Evolutionary conservation across 37 sponge, comb jelly and placozoan species (phyloP), one percentile per base, ranked within the genome.

Genomic region (Ephydatia muelleri): DNA sequence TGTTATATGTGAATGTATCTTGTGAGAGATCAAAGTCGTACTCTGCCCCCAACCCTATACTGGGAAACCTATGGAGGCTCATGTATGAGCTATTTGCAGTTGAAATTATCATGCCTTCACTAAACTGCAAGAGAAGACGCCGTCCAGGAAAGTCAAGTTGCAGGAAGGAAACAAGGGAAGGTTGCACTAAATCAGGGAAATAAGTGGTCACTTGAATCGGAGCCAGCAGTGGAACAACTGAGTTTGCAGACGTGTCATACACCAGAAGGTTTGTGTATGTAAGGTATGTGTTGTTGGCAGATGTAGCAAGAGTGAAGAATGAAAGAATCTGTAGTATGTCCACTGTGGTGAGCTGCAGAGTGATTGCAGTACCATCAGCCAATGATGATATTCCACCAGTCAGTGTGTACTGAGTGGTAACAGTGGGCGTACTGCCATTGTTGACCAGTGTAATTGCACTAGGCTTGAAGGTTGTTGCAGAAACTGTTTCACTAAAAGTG

Each of bases 401-500:
- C 65, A 95, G 43, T 16, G 65, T 86, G 75, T 86, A 95, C 12
- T 38, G 40, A 12, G 71, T 36, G 29, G 67, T 57, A 36, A n/a
- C 47, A 49, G 39, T 70, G 2, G 80, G 49, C 28, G 80, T n/a
- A 36, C 57, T 43, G 26, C 27, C 36, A n/a, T 26, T 78, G 65
- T 88, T 84, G 13, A 75, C 77, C 2, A 96, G 22, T 21, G 92
- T 94, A 2, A 96, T 32, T 28, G 81, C 86, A 28, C 36, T 28
- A 3, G 92, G 90, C 37, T 75, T 87, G 72, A 96, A 89, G 19
- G 88, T 74, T 2, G 76, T n/a, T 33, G 80, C 80, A 27, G 71
- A 49, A 5, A 95, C 85, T 3, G 90, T 83, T 68, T 95, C 93
- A 78, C 88, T 92, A 81, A 95, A 95, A 21, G 85, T 83, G 36